These are phyloP conservation scores for Sceloporus tristichus DNA, from an alignment of 2,113 vertebrate genomes.

Conservation along the genomic window DNA sequence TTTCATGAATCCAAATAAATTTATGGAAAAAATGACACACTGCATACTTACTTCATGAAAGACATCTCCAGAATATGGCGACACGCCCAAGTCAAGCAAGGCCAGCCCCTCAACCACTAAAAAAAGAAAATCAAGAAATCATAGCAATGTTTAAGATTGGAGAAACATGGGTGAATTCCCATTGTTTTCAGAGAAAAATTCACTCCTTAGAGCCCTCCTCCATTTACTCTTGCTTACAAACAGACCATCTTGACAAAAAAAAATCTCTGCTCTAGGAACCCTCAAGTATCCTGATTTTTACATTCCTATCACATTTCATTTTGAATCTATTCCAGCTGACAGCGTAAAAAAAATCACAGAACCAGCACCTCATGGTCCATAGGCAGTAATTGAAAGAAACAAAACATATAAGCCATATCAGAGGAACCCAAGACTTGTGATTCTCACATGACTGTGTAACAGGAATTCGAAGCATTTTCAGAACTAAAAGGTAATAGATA, in stretches of 20 bases:
- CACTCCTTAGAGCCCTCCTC: neutral
- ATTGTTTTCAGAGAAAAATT: neutral
- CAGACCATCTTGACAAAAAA: neutral
- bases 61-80: conserved; percentile 94
- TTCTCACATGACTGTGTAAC: neutral
- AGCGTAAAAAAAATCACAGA: neutral
- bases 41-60: conserved; percentile 93
- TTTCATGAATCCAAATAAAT: neutral
- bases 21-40: conserved; percentile 4
- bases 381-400: too few species aligned
- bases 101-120: conserved; percentile 96
- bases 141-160: neutral
- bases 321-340: too few species aligned
- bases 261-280: neutral
- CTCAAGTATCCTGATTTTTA: neutral
- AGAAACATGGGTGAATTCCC: neutral
- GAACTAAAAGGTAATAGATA: neutral
- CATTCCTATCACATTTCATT: neutral
- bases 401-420: too few species aligned
- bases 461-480: neutral
- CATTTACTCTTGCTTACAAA: neutral
- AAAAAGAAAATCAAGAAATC: conserved; percentile 40
- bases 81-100: conserved; percentile 94
- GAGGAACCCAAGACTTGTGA: neutral
- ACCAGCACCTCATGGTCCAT: neutral